phyloP scores from a whole-genome alignment of 2,888 invertebrate genomes.

The Marronus borbonicus region DNA sequence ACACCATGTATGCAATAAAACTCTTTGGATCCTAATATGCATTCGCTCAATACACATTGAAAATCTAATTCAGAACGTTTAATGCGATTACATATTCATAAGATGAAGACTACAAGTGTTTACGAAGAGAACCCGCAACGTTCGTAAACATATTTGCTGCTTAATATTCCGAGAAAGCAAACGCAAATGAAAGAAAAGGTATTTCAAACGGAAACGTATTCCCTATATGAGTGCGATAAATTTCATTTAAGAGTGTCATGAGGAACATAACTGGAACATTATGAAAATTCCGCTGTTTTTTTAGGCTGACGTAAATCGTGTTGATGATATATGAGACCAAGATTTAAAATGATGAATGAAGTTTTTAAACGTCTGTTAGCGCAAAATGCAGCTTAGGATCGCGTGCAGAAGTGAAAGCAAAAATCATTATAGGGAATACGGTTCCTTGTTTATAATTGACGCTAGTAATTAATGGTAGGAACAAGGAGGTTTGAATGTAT shows the following conservation, averaged over 20 bases:
- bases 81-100: slow-evolving; percentile 30
- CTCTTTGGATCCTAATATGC: background rate
- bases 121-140: slow-evolving; percentile 6
- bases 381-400: background rate
- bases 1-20: no score
- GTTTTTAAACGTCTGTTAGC: slow-evolving; percentile 13
- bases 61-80: slow-evolving; percentile 23
- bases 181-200: slow-evolving; percentile 42
- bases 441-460: background rate
- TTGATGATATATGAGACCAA: slow-evolving; percentile 40
- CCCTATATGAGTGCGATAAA: slow-evolving; percentile 43
- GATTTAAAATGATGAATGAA: slow-evolving; percentile 28
- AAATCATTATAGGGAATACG: background rate
- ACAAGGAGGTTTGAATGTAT: no score
- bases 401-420: background rate
- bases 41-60: background rate
- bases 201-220: slow-evolving; percentile 39
- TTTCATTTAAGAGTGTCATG: slow-evolving; percentile 46
- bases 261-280: slow-evolving; percentile 46
- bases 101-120: slow-evolving; percentile 3
- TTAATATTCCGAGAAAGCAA: slow-evolving; percentile 24
- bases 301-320: slow-evolving; percentile 34
- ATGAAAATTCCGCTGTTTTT: slow-evolving; percentile 47
- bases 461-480: background rate
- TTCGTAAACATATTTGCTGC: slow-evolving; percentile 42